These are phyloP conservation scores for Diachasmimorpha longicaudata DNA, from an alignment of 1,140 invertebrate species.

Conservation along the genomic window DNA sequence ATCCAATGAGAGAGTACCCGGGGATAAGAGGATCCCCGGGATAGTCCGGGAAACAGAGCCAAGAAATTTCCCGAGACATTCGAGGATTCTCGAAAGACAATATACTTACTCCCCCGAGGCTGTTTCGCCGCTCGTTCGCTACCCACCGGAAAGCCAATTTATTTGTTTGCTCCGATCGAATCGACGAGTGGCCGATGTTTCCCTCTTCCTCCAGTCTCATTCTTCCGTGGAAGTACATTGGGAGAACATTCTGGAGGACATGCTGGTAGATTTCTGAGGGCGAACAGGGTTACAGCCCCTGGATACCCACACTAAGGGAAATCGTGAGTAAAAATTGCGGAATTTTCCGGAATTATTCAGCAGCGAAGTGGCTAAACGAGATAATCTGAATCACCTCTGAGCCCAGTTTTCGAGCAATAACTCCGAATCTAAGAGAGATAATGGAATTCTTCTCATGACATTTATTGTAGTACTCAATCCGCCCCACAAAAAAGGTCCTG, in stretches of 20 bases:
- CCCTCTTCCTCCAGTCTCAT: background rate
- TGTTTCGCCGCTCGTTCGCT: conserved; percentile 4
- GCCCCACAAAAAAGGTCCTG: too few relatives aligned
- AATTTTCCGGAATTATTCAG: too few relatives aligned
- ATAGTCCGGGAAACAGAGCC: background rate
- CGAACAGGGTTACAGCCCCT: too few relatives aligned
- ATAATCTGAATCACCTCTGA: too few relatives aligned
- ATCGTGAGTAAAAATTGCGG: too few relatives aligned
- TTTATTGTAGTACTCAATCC: too few relatives aligned
- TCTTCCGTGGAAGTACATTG: background rate
- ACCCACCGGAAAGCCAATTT: conserved; percentile 8
- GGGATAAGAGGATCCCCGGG: background rate
- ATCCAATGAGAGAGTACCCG: background rate
- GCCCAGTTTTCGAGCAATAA: too few relatives aligned
- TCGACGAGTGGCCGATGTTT: background rate
- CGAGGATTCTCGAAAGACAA: conserved; percentile 3
- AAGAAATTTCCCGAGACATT: conserved; percentile 8
- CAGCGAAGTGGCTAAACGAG: too few relatives aligned
- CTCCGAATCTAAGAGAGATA: too few relatives aligned
- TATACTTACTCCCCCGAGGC: conserved; percentile 4
- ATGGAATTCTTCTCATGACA: too few relatives aligned
- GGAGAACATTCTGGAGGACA: background rate
- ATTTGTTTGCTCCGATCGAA: conserved; percentile 12
- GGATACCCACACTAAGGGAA: too few relatives aligned
- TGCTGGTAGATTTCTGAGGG: background rate